phyloP scores from a whole-genome alignment of 2,888 invertebrate species.

The Trichopoda pennipes region DNA sequence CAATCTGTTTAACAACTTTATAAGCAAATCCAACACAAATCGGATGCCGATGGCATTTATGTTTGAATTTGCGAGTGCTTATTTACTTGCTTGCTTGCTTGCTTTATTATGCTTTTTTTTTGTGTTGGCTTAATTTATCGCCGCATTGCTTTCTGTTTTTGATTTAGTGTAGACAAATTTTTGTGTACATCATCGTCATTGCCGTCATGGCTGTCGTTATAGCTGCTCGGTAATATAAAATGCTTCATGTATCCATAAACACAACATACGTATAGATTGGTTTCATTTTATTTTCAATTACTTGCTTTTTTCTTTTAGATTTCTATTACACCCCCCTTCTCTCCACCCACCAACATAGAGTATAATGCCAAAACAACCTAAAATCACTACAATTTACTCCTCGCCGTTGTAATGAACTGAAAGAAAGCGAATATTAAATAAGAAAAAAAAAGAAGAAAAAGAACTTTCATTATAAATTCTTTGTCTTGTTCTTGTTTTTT shows the following conservation, averaged over 20 bases:
- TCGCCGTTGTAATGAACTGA: conserved; percentile 27
- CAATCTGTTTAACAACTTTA: conserved; percentile 80
- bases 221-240: conserved; percentile 35
- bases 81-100: conserved; percentile 46
- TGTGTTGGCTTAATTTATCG: conserved; percentile 3
- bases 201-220: conserved; percentile 65
- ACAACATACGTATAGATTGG: conserved; percentile 22
- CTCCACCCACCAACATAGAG: neutral
- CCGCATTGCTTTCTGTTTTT: conserved; percentile 15
- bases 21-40: conserved; percentile 79
- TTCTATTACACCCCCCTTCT: no score
- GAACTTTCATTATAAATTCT: conserved; percentile 68
- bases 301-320: conserved; percentile 18
- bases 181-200: conserved; percentile 39
- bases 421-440: conserved; percentile 18
- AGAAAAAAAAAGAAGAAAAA: conserved; percentile 40
- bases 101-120: neutral
- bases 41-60: conserved; percentile 74
- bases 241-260: conserved; percentile 22
- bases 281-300: conserved; percentile 25
- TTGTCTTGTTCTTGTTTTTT: conserved; percentile 28
- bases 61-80: conserved; percentile 16
- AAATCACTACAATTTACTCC: conserved; percentile 33
- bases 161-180: conserved; percentile 8
- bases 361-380: conserved; percentile 2